Evolutionary conservation across 2,888 invertebrate species (phyloP), one percentile per base, ranked within the genome.

Genomic region (Belgica antarctica): DNA sequence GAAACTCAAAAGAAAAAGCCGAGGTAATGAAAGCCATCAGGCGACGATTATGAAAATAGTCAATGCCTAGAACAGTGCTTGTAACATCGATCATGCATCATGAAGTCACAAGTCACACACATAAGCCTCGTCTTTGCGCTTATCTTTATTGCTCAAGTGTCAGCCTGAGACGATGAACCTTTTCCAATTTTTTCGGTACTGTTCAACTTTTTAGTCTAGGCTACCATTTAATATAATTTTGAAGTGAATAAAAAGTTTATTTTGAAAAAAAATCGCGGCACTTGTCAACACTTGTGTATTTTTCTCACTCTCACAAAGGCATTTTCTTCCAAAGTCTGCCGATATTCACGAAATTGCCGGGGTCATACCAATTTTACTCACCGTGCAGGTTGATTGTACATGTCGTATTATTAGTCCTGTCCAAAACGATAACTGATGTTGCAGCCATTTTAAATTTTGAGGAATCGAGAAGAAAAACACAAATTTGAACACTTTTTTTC

Each of bases 341-440:
- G 52, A 52, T 17, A 2, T 59, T 10, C 59, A 27, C 52, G 41
- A 52, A 10, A 12, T 25, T 25, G 68, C 57, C 68, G 68, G 68
- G 25, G 28, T 15, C 25, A 62, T 34, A 24, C 41, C n/a, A 7
- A 62, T 66, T 15, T 34, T 77, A 84, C 88, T 87, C 84, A 95
- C 95, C 95, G 83, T 94, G 94, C 82, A 95, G 87, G 86, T 96
- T 95, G 81, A 96, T 92, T 78, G 94, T 94, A 84, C 94, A 94
- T 81, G 94, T 94, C 81, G 94, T 95, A 84, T 94, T 94, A 85
- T 95, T 94, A 82, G 94, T 94, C 82, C 95, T 87, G 84, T 95
- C 94, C 79, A 93, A 86, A 79, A 94, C 92, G 82, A 95, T 94
- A 83, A 94, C 94, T 87, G 92, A 93, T 80, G 94, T 94, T 80